Evolutionary conservation across 2,113 vertebrate genomes (phyloP).

Genomic region (Chloroceryle aenea): DNA sequence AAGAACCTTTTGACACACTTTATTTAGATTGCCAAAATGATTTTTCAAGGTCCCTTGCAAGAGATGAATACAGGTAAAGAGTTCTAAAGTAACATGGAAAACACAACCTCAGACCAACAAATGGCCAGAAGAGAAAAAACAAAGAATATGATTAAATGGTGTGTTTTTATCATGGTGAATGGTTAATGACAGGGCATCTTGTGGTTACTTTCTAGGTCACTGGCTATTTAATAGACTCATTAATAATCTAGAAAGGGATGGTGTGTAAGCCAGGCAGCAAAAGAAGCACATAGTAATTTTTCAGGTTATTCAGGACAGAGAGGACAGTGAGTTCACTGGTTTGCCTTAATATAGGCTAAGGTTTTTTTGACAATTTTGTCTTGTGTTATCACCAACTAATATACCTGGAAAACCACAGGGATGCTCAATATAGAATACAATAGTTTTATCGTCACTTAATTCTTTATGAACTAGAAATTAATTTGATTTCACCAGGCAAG

Average conservation of each 20-base stretch:
- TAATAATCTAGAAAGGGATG: slow-evolving; percentile 32
- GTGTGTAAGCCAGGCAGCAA: not conserved
- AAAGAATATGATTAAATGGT: not conserved
- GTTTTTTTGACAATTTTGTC: not conserved
- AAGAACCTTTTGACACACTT: not conserved
- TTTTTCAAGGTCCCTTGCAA: not conserved
- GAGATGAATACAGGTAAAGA: not conserved
- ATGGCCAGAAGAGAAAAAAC: not conserved
- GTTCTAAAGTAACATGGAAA: not conserved
- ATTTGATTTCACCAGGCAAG: not conserved
- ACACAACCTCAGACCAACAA: not conserved
- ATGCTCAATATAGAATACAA: not conserved
- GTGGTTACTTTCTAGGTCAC: not conserved
- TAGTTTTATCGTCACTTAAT: not conserved
- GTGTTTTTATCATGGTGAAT: not conserved
- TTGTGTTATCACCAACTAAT: not conserved
- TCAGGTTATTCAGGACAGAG: not conserved
- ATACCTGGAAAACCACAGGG: not conserved
- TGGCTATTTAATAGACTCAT: slow-evolving; percentile 51
- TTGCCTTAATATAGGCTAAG: not conserved
- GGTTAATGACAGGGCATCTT: slow-evolving; percentile 9
- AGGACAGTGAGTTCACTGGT: not conserved
- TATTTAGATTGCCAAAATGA: not conserved
- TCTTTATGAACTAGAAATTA: not conserved
- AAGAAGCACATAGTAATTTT: not conserved